Evolutionary conservation across 2,797 vertebrate species (phyloP).

Genomic region (Prunella strophiata): DNA sequence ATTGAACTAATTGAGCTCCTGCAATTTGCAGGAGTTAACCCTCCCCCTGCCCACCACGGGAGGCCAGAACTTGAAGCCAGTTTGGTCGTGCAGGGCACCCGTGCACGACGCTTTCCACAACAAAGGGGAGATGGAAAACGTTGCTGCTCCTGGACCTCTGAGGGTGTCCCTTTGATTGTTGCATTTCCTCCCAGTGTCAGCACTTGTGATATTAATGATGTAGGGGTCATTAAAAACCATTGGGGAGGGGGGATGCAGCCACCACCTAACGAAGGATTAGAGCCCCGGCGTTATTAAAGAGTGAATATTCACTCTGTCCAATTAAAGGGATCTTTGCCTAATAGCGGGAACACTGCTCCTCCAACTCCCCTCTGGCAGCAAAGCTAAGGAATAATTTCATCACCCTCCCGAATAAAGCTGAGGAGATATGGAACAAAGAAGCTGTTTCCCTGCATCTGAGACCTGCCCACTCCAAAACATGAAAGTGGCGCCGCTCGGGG

Average conservation of each 20-base stretch:
- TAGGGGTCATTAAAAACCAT: constrained; percentile 60
- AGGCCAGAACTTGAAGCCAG: background rate
- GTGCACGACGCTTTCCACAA: background rate
- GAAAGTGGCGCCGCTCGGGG: background rate
- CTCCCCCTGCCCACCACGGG: background rate
- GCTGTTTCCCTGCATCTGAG: background rate
- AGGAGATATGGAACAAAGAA: constrained; percentile 17
- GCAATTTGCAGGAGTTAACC: constrained; percentile 46
- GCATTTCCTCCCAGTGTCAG: constrained; percentile 49
- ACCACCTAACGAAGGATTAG: constrained; percentile 55
- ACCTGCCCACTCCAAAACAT: background rate
- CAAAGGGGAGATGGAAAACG: constrained; percentile 33
- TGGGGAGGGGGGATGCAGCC: background rate
- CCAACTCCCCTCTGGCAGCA: constrained; percentile 55
- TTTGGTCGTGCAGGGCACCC: background rate
- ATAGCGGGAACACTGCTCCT: background rate
- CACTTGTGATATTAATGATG: constrained; percentile 64
- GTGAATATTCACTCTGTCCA: constrained; percentile 63
- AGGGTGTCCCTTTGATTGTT: constrained; percentile 60
- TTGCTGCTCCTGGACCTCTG: constrained; percentile 27
- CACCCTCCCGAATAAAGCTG: background rate
- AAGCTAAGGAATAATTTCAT: constrained; percentile 40
- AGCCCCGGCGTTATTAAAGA: background rate
- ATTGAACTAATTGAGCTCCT: constrained; percentile 65
- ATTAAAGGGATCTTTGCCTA: constrained; percentile 57